Percentiles rank a stretch among this genome's conserved stretches.
These are phyloP conservation scores for Platygyra sinensis DNA, from an alignment of 64 coral and sea anemone species.

Conservation along the genomic window DNA sequence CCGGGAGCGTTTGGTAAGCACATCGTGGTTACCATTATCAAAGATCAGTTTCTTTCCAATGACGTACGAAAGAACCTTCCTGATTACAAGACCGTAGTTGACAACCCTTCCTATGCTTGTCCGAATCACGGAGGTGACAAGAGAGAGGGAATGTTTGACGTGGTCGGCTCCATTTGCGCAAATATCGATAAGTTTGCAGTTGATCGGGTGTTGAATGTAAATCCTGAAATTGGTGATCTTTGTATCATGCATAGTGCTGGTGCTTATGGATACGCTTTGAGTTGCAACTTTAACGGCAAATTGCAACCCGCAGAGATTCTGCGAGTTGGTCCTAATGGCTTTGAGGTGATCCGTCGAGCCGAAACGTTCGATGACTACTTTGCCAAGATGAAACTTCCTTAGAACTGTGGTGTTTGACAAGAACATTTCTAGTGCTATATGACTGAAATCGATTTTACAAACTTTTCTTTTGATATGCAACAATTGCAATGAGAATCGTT, in stretches of 20 bases:
- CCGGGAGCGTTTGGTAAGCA: neutral
- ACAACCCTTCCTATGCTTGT: neutral
- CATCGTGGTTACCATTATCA: neutral
- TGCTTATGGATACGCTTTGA: neutral
- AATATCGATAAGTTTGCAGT: neutral
- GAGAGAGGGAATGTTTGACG: neutral
- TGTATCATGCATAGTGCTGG: neutral
- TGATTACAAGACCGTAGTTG: conserved; percentile 2
- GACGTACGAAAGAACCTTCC: neutral
- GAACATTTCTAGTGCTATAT: too few relatives aligned
- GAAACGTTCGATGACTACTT: conserved; percentile 33
- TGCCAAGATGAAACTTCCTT: neutral
- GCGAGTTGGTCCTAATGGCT: too few relatives aligned
- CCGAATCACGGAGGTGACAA: neutral
- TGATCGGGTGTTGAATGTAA: neutral
- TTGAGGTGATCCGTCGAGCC: conserved; percentile 1
- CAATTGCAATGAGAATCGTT: too few relatives aligned
- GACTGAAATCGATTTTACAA: too few relatives aligned
- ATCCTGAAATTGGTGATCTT: conserved; percentile 24
- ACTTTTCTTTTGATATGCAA: too few relatives aligned
- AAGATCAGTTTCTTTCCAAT: neutral
- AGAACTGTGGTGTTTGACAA: neutral
- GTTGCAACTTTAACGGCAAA: neutral
- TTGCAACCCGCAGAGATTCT: neutral
- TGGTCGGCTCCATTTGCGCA: neutral